phyloP scores from a whole-genome alignment of 2,113 vertebrate species.

The Tenebrosternarchus preto region DNA sequence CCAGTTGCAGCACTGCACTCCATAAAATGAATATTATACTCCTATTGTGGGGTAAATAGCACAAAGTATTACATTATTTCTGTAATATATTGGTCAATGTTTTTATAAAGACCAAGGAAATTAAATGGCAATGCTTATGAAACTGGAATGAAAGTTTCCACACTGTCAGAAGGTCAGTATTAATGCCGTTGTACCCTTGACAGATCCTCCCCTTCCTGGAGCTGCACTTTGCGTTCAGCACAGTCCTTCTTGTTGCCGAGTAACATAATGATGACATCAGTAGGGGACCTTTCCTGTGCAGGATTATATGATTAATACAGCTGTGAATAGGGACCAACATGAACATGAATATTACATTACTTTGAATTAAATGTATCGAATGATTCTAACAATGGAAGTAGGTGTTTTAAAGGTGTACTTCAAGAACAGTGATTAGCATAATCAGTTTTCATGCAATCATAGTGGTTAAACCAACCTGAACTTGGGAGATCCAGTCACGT shows the following conservation, averaged over 20 bases:
- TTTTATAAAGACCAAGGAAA: background rate
- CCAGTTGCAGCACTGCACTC: constrained; percentile 90
- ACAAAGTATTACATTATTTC: constrained; percentile 1
- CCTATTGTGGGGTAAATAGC: constrained; percentile 68
- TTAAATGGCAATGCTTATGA: background rate
- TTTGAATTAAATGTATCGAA: background rate
- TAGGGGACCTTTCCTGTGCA: constrained; percentile 76
- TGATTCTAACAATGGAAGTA: background rate
- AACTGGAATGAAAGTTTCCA: background rate
- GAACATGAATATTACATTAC: background rate
- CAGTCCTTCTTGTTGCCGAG: constrained; percentile 90
- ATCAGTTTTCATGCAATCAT: too few species aligned
- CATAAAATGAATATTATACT: constrained; percentile 79
- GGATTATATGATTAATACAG: background rate
- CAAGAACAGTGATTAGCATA: too few species aligned
- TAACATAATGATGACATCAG: constrained; percentile 76
- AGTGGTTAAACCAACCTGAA: constrained; percentile 75
- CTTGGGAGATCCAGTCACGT: constrained; percentile 83
- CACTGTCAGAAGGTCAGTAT: background rate
- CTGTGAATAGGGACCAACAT: background rate
- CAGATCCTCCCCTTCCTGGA: constrained; percentile 73
- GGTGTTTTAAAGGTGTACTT: too few species aligned
- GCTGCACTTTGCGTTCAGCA: constrained; percentile 72
- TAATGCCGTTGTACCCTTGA: constrained; percentile 76
- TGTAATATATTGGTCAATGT: background rate